phyloP scores from a whole-genome alignment of 92 coral and sea anemone species.

The Virgularia gustaviana region DNA sequence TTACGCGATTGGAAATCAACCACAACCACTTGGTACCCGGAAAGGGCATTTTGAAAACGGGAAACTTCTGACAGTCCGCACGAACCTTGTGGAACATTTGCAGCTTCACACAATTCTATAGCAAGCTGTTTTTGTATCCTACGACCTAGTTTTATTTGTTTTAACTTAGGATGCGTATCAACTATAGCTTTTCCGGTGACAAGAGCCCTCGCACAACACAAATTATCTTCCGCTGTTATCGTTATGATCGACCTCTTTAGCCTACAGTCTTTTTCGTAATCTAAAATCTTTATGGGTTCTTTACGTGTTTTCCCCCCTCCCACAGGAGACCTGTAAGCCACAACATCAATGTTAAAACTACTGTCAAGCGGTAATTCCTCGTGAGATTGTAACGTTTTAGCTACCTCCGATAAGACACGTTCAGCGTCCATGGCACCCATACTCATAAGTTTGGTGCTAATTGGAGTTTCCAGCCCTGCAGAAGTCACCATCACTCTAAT shows the following conservation, averaged over 20 bases:
- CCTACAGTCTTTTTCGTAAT: background rate
- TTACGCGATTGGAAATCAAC: background rate
- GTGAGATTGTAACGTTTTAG: background rate
- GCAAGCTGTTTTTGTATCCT: background rate
- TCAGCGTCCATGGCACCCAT: background rate
- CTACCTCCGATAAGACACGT: background rate
- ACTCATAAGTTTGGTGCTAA: background rate
- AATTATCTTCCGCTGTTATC: background rate
- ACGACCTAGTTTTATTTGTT: background rate
- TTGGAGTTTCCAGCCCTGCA: background rate
- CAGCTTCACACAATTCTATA: background rate
- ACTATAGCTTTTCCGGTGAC: background rate
- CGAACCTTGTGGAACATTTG: background rate
- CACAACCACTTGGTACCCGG: background rate
- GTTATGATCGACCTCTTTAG: background rate
- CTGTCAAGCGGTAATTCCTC: background rate
- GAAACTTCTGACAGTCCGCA: background rate
- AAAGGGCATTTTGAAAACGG: background rate
- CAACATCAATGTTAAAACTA: background rate
- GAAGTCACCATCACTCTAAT: background rate
- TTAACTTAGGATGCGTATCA: background rate
- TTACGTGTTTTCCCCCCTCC: constrained; percentile 4
- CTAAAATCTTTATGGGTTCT: background rate
- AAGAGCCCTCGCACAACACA: background rate
- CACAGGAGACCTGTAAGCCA: background rate